These are phyloP conservation scores for Intellagama lesueurii DNA, from an alignment of 2,797 vertebrate species.

Conservation along the genomic window DNA sequence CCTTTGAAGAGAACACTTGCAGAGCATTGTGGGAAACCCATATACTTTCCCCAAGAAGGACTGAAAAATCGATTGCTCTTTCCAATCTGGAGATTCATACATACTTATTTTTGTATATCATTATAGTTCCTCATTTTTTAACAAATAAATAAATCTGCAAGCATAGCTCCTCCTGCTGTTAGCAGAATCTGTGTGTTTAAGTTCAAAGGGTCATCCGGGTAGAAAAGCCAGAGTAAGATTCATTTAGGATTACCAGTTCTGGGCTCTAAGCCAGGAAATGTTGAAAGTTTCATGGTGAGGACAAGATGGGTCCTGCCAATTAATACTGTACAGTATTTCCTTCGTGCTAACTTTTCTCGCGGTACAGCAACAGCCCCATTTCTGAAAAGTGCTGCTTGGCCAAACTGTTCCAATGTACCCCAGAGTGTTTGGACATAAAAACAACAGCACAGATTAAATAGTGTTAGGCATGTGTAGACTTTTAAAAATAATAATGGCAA, in stretches of 20 bases:
- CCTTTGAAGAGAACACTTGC: not conserved
- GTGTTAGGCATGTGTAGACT: not conserved
- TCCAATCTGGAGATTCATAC: not conserved
- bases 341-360: conserved; percentile 26
- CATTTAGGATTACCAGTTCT: conserved; percentile 60
- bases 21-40: not conserved
- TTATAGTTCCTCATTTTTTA: conserved; percentile 23
- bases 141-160: conserved; percentile 23
- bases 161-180: conserved; percentile 24
- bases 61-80: not conserved
- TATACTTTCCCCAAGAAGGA: not conserved
- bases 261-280: conserved; percentile 61
- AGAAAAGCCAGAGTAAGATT: conserved; percentile 60
- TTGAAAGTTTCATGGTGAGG: conserved; percentile 60
- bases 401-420: conserved; percentile 51
- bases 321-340: conserved; percentile 40
- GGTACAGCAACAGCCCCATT: conserved; percentile 2
- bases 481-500: not conserved
- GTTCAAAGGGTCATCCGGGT: conserved; percentile 68
- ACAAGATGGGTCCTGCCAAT: conserved; percentile 58
- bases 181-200: conserved; percentile 49
- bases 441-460: not conserved
- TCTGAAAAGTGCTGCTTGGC: conserved; percentile 30
- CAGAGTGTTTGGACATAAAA: conserved; percentile 1
- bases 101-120: rapidly evolving